Evolutionary conservation across 2,797 vertebrate genomes (phyloP), one percentile per base, ranked within the genome.

Genomic region (Sus cebifrons): DNA sequence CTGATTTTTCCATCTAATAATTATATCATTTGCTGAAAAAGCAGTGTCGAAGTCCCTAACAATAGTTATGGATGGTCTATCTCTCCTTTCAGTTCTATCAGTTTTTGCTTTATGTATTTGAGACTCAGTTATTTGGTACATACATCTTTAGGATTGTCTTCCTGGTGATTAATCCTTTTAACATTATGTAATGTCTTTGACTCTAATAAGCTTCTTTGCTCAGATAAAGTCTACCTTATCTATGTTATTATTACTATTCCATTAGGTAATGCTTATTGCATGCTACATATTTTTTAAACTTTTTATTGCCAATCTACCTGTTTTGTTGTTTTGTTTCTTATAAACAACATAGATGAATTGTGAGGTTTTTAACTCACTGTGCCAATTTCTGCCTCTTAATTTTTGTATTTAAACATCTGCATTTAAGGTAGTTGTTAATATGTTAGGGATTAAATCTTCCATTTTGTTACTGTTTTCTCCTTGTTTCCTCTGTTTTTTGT

Each of bases 181-280:
- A 84, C 32, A 25, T 64, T 96, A 32, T 56, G 14, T 78, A 49
- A 32, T 36, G 12, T 86, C 7, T 67, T 89, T 83, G 86, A 73
- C 23, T 71, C 64, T 85, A 70, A 18, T 67, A 92, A 79, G 44
- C 85, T 85, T 91, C 21, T 94, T 78, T 94, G 23, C 18, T 92
- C 16, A 71, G 32, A 70, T 77, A 54, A 94, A 88, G 14, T 82
- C 75, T 82, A 56, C 49, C 29, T 93, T 75, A 73, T 75, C 49
- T 89, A 77, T 83, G 83, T 73, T 94, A 73, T 32, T 56, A 78
- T 89, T 83, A 21, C 8, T 52, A 65, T 54, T 86, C 58, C 32
- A 89, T 36, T 18, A 82, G n/a, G 36, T 14, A 56, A 88, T 62
- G 27, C 11, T 78, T 68, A 79, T 78, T 68, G 74, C 0, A 3